phyloP scores from a whole-genome alignment of 1,140 invertebrate species.

The Lepidurus arcticus region DNA sequence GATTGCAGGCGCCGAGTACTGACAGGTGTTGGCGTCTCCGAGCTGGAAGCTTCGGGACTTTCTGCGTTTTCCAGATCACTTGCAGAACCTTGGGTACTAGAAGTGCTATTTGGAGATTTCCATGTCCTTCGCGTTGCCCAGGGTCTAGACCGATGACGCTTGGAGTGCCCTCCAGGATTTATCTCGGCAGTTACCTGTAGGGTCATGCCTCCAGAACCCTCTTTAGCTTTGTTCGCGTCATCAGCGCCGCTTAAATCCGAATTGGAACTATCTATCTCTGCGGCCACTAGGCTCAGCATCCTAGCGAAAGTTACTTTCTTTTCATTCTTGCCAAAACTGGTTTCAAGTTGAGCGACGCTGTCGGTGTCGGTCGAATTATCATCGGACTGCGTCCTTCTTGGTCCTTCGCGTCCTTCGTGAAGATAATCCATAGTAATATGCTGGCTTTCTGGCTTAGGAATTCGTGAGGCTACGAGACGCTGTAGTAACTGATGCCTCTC shows the following conservation, averaged over 20 bases:
- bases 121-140: conserved; percentile 34
- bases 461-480: conserved; percentile 27
- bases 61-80: conserved; percentile 39
- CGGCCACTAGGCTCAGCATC: conserved; percentile 59
- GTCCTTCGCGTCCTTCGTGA: neutral
- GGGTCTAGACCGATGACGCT: conserved; percentile 36
- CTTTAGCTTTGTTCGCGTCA: conserved; percentile 45
- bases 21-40: conserved; percentile 56
- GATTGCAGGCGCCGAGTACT: conserved; percentile 33
- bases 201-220: neutral
- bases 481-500: conserved; percentile 30
- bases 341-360: conserved; percentile 36
- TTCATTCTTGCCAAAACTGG: conserved; percentile 51
- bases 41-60: conserved; percentile 38
- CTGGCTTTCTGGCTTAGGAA: neutral
- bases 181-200: conserved; percentile 35
- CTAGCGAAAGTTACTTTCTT: conserved; percentile 70
- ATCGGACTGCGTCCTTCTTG: neutral
- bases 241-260: conserved; percentile 49
- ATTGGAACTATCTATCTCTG: conserved; percentile 56
- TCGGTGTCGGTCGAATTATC: conserved; percentile 10
- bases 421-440: neutral
- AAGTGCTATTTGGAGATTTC: conserved; percentile 41
- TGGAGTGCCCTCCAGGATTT: conserved; percentile 29
- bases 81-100: conserved; percentile 57